phyloP scores from a whole-genome alignment of 1,140 invertebrate species.

The Apocrypta bakeri region DNA sequence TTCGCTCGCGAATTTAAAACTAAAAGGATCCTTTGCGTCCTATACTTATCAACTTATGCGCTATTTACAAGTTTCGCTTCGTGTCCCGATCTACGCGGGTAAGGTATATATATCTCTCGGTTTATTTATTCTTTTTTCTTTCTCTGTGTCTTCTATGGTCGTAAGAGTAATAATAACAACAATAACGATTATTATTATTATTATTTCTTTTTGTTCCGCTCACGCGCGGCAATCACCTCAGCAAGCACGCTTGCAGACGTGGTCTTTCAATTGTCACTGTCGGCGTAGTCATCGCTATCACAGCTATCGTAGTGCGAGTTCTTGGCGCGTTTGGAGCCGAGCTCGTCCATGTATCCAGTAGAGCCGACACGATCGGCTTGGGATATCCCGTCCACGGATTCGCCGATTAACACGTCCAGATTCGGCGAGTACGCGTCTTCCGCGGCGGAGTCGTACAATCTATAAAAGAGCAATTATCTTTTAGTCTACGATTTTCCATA shows the following conservation, averaged over 20 bases:
- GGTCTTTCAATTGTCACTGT: constrained; percentile 69
- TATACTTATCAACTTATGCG: constrained; percentile 8
- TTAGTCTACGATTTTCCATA: neutral
- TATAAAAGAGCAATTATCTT: constrained; percentile 53
- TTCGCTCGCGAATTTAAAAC: constrained; percentile 8
- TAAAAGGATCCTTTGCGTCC: constrained; percentile 30
- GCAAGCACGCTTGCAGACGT: neutral
- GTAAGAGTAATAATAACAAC: neutral
- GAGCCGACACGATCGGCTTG: constrained; percentile 47
- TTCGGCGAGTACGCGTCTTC: constrained; percentile 68
- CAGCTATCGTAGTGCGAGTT: constrained; percentile 68
- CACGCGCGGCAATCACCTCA: neutral
- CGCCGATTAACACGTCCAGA: constrained; percentile 63
- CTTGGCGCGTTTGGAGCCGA: constrained; percentile 56
- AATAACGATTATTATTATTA: too few relatives aligned
- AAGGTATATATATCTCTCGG: neutral
- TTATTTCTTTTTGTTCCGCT: neutral
- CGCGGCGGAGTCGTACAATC: constrained; percentile 64
- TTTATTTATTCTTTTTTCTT: neutral
- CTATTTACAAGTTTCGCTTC: constrained; percentile 45
- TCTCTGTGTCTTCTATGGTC: neutral
- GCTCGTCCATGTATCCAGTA: constrained; percentile 55
- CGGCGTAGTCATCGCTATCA: constrained; percentile 72
- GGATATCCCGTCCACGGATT: constrained; percentile 56
- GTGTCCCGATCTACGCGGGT: neutral